These are phyloP conservation scores for Bombylius major DNA, from an alignment of 2,888 invertebrate species.

Conservation along the genomic window DNA sequence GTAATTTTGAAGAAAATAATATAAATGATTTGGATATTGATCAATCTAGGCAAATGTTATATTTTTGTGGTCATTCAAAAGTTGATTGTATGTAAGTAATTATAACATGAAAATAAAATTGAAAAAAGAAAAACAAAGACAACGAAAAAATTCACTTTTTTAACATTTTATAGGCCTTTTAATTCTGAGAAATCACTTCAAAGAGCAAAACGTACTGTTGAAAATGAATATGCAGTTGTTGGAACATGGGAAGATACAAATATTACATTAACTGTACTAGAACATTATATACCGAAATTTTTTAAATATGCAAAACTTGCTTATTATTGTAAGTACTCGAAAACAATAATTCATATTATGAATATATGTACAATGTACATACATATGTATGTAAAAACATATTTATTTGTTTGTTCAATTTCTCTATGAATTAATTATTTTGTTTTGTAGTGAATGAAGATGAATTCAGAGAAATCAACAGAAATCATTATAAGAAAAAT, in stretches of 20 bases:
- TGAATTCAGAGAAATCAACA: slow-evolving; percentile 61
- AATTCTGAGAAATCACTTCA: slow-evolving; percentile 72
- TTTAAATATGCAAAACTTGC: slow-evolving; percentile 35
- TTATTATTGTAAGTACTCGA: slow-evolving; percentile 1
- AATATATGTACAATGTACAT: neutral
- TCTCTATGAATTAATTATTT: neutral
- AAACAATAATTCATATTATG: too few species aligned
- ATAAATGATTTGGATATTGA: slow-evolving; percentile 80
- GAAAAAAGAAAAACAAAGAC: too few species aligned
- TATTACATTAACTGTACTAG: slow-evolving; percentile 70
- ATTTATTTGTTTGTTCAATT: neutral
- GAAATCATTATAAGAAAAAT: slow-evolving; percentile 76
- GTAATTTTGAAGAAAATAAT: slow-evolving; percentile 71
- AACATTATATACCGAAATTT: slow-evolving; percentile 73
- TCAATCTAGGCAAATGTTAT: slow-evolving; percentile 75
- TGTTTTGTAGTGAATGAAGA: slow-evolving; percentile 2
- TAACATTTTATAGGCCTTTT: slow-evolving; percentile 52
- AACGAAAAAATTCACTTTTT: too few species aligned
- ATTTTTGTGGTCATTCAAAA: slow-evolving; percentile 76
- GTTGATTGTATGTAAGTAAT: slow-evolving; percentile 61
- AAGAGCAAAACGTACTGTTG: slow-evolving; percentile 72
- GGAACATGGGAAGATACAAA: slow-evolving; percentile 81
- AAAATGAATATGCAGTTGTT: slow-evolving; percentile 77
- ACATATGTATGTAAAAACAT: too few species aligned
- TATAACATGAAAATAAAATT: neutral